These are phyloP conservation scores for Limenitis camilla DNA, from an alignment of 2,888 invertebrate species.

Conservation along the genomic window DNA sequence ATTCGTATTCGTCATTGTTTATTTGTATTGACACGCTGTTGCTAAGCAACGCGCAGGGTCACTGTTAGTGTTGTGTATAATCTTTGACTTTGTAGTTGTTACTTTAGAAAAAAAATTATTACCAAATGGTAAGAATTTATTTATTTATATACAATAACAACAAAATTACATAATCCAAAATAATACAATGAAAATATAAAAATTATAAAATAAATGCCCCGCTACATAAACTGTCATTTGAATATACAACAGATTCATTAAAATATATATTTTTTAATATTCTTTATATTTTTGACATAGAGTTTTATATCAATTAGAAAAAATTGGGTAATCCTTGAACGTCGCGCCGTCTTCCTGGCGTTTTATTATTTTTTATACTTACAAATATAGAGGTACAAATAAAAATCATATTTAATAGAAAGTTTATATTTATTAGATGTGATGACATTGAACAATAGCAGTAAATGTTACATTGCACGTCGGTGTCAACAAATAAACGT, in stretches of 20 bases:
- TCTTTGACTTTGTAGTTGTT: no score
- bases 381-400: conserved; percentile 25
- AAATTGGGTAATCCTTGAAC: no score
- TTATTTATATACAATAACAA: no score
- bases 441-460: conserved; percentile 67
- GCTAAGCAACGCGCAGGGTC: conserved; percentile 51
- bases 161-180: no score
- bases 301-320: no score
- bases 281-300: no score
- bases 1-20: no score
- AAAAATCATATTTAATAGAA: conserved; percentile 43
- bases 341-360: background rate
- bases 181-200: no score
- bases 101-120: no score
- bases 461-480: conserved; percentile 65
- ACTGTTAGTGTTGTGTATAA: no score
- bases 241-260: background rate
- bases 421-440: conserved; percentile 71
- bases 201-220: background rate
- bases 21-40: conserved; percentile 31
- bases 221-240: background rate
- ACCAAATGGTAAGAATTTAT: conserved; percentile 6
- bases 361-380: background rate
- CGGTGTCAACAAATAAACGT: conserved; percentile 70
- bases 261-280: no score